phyloP scores from a whole-genome alignment of 2,797 vertebrate species.

The Gymnothorax javanicus region DNA sequence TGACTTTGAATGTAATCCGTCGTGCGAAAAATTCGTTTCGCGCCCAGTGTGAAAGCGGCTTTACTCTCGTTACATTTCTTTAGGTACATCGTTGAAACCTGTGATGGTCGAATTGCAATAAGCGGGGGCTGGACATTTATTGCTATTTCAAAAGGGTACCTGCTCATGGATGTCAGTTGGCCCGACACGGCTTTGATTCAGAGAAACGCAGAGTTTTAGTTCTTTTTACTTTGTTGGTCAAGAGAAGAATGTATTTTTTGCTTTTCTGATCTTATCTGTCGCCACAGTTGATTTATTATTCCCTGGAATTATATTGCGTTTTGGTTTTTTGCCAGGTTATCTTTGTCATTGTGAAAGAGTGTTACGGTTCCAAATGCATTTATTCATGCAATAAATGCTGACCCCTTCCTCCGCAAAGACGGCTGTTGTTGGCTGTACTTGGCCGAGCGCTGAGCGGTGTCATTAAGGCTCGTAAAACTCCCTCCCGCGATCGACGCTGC shows the following conservation, averaged over 20 bases:
- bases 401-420: background rate
- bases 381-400: background rate
- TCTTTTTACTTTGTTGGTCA: no score
- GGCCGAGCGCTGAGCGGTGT: background rate
- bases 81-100: background rate
- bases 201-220: no score
- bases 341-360: background rate
- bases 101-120: no score
- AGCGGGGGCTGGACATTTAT: background rate
- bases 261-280: background rate
- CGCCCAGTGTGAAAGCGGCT: no score
- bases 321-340: background rate
- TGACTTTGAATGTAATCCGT: no score
- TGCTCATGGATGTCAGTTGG: background rate
- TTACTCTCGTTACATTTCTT: background rate
- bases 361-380: background rate
- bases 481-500: background rate
- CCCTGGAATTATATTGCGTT: background rate
- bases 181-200: no score
- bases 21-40: no score
- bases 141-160: background rate
- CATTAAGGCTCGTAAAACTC: background rate
- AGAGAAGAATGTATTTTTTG: background rate
- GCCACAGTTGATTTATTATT: background rate
- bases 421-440: background rate